Conservation (phyloP, 2,113 vertebrate species). For the Accipiter cooperii region DNA sequence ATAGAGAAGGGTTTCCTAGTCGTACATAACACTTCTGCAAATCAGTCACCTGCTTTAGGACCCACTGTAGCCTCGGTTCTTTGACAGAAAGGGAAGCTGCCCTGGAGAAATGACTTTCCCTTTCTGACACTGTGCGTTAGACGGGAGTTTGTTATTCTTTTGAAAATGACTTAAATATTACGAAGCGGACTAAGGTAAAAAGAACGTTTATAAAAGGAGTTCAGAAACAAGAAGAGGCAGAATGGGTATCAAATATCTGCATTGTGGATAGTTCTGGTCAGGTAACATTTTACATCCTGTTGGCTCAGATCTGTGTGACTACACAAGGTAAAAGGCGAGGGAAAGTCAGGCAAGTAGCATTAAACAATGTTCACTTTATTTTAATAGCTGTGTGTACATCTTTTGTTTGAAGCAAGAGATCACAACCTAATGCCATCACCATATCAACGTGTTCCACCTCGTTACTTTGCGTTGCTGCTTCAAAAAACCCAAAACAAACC, state of each 20-base stretch:
- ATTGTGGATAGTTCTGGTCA: conserved; percentile 12
- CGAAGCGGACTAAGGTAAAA: background rate
- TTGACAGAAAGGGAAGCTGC: background rate
- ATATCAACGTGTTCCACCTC: background rate
- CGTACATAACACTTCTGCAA: background rate
- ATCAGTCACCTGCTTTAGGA: background rate
- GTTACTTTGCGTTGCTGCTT: background rate
- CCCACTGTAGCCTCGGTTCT: background rate
- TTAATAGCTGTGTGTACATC: conserved; percentile 4
- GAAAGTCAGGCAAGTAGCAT: background rate
- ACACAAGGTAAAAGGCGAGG: background rate
- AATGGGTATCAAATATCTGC: background rate
- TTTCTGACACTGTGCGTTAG: background rate
- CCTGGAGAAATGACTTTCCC: background rate
- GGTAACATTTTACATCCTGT: conserved; percentile 42
- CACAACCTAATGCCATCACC: background rate
- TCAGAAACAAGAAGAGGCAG: background rate
- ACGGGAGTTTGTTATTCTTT: background rate
- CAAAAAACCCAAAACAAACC: background rate
- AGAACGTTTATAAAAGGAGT: background rate
- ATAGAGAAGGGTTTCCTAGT: background rate
- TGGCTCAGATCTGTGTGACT: background rate
- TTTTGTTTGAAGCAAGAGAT: conserved; percentile 27
- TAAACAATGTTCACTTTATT: conserved; percentile 36
- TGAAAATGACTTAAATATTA: background rate